Conservation (phyloP, 2,888 invertebrate genomes). For the Lepidonotus clava region DNA sequence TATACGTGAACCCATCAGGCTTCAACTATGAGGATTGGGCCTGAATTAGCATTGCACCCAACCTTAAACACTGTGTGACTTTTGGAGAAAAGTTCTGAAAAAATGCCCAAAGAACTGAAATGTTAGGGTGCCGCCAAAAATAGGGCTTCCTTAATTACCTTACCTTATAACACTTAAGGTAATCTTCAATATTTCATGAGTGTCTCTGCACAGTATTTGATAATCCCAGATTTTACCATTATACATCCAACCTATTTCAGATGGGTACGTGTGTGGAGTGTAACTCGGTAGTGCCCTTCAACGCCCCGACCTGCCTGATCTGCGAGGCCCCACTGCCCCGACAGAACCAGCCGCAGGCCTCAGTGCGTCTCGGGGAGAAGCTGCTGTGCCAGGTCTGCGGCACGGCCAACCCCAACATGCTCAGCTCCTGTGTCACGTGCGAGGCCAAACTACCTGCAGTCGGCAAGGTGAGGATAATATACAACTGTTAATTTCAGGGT, state of each 20-base stretch:
- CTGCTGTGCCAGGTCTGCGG: slow-evolving; percentile 72
- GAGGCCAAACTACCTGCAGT: slow-evolving; percentile 66
- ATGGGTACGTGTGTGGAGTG: slow-evolving; percentile 79
- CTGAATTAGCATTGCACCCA: too few species aligned
- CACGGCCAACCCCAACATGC: slow-evolving; percentile 72
- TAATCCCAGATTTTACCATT: too few species aligned
- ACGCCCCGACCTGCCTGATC: slow-evolving; percentile 76
- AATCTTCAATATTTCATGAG: too few species aligned
- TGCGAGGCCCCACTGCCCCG: slow-evolving; percentile 78
- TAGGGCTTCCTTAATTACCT: too few species aligned
- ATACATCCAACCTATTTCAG: slow-evolving; percentile 69
- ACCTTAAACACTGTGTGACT: too few species aligned
- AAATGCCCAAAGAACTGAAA: too few species aligned
- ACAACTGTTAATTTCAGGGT: not conserved
- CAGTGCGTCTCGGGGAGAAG: slow-evolving; percentile 66
- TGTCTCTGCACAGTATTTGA: too few species aligned
- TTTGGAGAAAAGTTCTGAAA: too few species aligned
- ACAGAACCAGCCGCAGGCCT: slow-evolving; percentile 73
- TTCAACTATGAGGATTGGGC: too few species aligned
- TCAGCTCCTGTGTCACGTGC: slow-evolving; percentile 71
- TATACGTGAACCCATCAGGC: too few species aligned
- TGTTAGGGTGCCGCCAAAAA: too few species aligned
- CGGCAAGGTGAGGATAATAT: slow-evolving; percentile 45
- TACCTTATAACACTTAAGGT: too few species aligned
- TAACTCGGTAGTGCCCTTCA: slow-evolving; percentile 78